Percentiles rank a stretch among this genome's conserved stretches.
These are phyloP conservation scores for Cheilinus undulatus DNA, from an alignment of 2,113 vertebrate species.

Conservation along the genomic window DNA sequence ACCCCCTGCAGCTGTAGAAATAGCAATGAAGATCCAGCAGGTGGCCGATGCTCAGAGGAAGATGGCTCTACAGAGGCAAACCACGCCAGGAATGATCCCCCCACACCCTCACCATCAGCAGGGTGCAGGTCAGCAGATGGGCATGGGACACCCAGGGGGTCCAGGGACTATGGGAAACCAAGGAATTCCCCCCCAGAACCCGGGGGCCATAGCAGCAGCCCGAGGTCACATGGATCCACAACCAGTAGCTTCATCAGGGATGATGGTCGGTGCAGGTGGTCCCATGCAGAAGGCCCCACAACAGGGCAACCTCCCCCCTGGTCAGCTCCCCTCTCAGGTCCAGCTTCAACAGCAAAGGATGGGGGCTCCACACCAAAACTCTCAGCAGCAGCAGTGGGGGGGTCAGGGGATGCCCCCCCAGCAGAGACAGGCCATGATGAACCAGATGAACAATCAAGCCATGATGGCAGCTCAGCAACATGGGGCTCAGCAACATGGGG, in stretches of 20 bases:
- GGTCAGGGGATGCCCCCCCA: slow-evolving; percentile 77
- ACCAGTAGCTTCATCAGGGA: slow-evolving; percentile 66
- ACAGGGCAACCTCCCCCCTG: slow-evolving; percentile 70
- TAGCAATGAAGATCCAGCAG: slow-evolving; percentile 97
- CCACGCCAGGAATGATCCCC: slow-evolving; percentile 80
- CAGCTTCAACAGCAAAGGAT: slow-evolving; percentile 87
- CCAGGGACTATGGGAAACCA: slow-evolving; percentile 81
- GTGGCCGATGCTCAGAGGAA: slow-evolving; percentile 95
- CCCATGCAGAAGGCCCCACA: slow-evolving; percentile 74
- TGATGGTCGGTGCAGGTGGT: slow-evolving; percentile 83
- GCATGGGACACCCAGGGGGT: slow-evolving; percentile 85
- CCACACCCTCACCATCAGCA: slow-evolving; percentile 89
- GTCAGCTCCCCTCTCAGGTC: slow-evolving; percentile 69
- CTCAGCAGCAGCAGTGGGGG: slow-evolving; percentile 81
- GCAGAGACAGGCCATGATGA: slow-evolving; percentile 92
- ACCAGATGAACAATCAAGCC: slow-evolving; percentile 88
- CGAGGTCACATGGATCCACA: slow-evolving; percentile 78
- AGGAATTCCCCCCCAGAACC: slow-evolving; percentile 82
- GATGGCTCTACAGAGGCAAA: slow-evolving; percentile 93
- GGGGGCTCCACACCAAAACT: slow-evolving; percentile 77
- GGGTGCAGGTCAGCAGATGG: slow-evolving; percentile 86
- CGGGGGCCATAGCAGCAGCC: slow-evolving; percentile 64
- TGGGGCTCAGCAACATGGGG: slow-evolving; percentile 78
- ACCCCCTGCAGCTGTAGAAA: slow-evolving; percentile 96
- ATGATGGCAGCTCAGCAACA: slow-evolving; percentile 83